A percentile compares a stretch with the other conserved stretches of the same genome.
Evolutionary conservation across 2,888 invertebrate genomes (phyloP).

Genomic region (Oscheius onirici): DNA sequence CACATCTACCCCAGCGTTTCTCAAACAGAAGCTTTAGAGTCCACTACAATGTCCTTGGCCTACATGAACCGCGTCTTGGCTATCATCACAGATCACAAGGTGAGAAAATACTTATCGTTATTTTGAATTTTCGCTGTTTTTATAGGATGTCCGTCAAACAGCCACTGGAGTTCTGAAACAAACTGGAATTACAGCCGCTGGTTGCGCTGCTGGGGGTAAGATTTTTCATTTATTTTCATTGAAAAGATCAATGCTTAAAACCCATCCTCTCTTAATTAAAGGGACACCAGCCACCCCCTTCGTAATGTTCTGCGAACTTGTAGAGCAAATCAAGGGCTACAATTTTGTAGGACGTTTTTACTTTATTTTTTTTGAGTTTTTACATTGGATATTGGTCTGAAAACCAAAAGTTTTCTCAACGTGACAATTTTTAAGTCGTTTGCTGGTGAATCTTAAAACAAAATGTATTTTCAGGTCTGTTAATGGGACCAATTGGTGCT

Average conservation of each 20-base stretch:
- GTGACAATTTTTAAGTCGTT: background rate
- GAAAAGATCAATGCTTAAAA: too few relatives aligned
- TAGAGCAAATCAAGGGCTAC: too few relatives aligned
- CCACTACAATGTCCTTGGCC: constrained; percentile 27
- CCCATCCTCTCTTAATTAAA: too few relatives aligned
- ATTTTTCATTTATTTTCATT: too few relatives aligned
- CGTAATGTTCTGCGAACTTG: too few relatives aligned
- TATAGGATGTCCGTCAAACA: constrained; percentile 21
- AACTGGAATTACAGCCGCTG: constrained; percentile 31
- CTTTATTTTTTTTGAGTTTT: too few relatives aligned
- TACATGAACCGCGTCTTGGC: constrained; percentile 30
- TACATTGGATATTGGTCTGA: too few relatives aligned
- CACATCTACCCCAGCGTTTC: constrained; percentile 11
- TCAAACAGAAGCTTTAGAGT: constrained; percentile 9
- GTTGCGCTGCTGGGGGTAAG: constrained; percentile 29
- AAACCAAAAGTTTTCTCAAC: too few relatives aligned
- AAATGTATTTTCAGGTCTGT: constrained; percentile 1
- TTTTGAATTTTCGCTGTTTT: background rate
- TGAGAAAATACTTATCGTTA: background rate
- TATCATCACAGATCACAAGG: constrained; percentile 28
- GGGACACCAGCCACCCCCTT: too few relatives aligned
- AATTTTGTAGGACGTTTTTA: too few relatives aligned
- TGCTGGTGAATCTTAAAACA: too few relatives aligned
- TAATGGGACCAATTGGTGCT: constrained; percentile 27
- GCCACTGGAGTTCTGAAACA: constrained; percentile 28